phyloP scores from a whole-genome alignment of 2,888 invertebrate species.

The Ichneumoninae sp. region DNA sequence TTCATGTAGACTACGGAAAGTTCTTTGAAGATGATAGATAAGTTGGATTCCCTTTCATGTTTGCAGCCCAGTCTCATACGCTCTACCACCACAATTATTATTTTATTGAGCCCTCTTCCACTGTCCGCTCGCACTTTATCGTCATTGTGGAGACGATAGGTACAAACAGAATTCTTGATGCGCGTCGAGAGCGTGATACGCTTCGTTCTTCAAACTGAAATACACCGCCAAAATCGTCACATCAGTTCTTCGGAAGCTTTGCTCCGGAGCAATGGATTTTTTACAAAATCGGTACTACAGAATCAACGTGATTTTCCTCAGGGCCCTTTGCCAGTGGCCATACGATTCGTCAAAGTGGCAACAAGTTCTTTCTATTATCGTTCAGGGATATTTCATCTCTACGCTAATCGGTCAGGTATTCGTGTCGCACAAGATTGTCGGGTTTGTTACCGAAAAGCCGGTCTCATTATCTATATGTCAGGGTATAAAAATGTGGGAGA shows the following conservation, averaged over 20 bases:
- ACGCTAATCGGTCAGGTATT: neutral
- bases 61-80: neutral
- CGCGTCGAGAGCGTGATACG: neutral
- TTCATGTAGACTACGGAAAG: neutral
- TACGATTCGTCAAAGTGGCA: slow-evolving; percentile 3
- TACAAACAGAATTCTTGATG: slow-evolving; percentile 1
- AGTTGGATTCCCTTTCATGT: neutral
- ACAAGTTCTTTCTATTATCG: neutral
- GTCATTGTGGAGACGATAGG: neutral
- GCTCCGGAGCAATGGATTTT: slow-evolving; percentile 1
- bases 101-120: neutral
- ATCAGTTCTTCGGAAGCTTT: neutral
- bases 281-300: neutral
- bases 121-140: neutral
- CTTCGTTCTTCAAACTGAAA: neutral
- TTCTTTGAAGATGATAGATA: neutral
- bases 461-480: neutral
- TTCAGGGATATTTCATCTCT: neutral
- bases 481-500: slow-evolving; percentile 54
- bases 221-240: neutral
- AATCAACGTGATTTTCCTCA: neutral
- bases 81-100: neutral
- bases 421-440: neutral
- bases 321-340: neutral
- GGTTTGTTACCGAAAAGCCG: neutral